Conservation (phyloP, 64 coral and sea anemone species). For the Montipora sp. region DNA sequence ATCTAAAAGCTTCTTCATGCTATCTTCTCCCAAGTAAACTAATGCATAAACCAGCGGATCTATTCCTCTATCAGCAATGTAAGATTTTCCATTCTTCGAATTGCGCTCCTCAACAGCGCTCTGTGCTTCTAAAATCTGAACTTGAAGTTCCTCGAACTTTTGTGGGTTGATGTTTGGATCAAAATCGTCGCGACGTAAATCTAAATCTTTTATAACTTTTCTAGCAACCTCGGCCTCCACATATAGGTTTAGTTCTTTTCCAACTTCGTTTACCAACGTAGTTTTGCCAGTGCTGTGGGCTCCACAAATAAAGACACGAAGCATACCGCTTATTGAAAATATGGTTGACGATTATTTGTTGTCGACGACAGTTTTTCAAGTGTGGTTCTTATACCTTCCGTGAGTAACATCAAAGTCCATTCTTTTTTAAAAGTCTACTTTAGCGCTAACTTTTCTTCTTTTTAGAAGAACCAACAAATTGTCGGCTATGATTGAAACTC, state of each 20-base stretch:
- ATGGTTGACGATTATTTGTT: neutral
- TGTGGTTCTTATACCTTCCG: too few species aligned
- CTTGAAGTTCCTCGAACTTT: slow-evolving; percentile 83
- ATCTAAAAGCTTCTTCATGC: slow-evolving; percentile 47
- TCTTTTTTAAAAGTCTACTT: too few species aligned
- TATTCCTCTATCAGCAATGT: slow-evolving; percentile 87
- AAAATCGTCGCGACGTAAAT: slow-evolving; percentile 81
- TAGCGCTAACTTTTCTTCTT: neutral
- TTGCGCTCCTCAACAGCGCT: slow-evolving; percentile 45
- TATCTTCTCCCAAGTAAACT: slow-evolving; percentile 70
- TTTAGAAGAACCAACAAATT: too few species aligned
- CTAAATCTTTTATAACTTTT: slow-evolving; percentile 76
- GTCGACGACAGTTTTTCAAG: neutral
- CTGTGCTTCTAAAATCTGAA: slow-evolving; percentile 77
- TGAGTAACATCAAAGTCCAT: too few species aligned
- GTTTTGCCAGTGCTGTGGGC: slow-evolving; percentile 96
- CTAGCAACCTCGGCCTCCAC: slow-evolving; percentile 80
- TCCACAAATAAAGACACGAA: slow-evolving; percentile 90
- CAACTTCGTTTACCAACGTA: slow-evolving; percentile 70
- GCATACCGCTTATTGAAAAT: neutral
- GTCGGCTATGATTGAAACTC: too few species aligned
- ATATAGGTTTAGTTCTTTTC: slow-evolving; percentile 53
- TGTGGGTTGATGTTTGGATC: slow-evolving; percentile 75
- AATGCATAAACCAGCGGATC: slow-evolving; percentile 88
- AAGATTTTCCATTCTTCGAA: slow-evolving; percentile 31